Evolutionary conservation across 2,797 vertebrate species (phyloP).

Genomic region (Triplophysa bombifrons): DNA sequence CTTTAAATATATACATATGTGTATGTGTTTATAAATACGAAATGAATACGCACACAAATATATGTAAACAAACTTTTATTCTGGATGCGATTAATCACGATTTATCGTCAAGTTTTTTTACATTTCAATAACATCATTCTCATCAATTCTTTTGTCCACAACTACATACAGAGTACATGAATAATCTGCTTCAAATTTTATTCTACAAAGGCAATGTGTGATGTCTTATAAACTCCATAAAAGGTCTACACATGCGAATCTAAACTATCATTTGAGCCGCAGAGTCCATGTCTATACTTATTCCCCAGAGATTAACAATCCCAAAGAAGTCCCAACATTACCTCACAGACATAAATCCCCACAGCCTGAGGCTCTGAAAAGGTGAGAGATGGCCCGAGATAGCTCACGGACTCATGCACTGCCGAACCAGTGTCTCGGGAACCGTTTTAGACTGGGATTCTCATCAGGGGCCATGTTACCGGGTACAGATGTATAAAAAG

Average conservation of each 20-base stretch:
- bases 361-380: constrained; percentile 18
- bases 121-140: too few species aligned
- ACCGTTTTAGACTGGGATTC: constrained; percentile 41
- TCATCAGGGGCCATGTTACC: constrained; percentile 43
- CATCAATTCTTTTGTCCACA: too few species aligned
- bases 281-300: constrained; percentile 24
- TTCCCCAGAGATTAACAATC: constrained; percentile 61
- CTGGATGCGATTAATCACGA: too few species aligned
- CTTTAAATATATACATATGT: too few species aligned
- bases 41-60: too few species aligned
- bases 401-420: constrained; percentile 10
- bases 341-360: constrained; percentile 45
- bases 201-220: background rate
- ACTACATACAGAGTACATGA: background rate
- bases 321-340: constrained; percentile 57
- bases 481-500: constrained; percentile 46
- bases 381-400: constrained; percentile 46
- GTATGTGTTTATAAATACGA: too few species aligned
- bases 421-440: constrained; percentile 27
- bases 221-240: too few species aligned
- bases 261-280: constrained; percentile 8
- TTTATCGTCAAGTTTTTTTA: too few species aligned
- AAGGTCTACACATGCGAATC: background rate
- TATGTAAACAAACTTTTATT: too few species aligned
- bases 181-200: background rate